Conservation (phyloP, 2,113 vertebrate genomes). For the Syngnathoides biaculeatus region DNA sequence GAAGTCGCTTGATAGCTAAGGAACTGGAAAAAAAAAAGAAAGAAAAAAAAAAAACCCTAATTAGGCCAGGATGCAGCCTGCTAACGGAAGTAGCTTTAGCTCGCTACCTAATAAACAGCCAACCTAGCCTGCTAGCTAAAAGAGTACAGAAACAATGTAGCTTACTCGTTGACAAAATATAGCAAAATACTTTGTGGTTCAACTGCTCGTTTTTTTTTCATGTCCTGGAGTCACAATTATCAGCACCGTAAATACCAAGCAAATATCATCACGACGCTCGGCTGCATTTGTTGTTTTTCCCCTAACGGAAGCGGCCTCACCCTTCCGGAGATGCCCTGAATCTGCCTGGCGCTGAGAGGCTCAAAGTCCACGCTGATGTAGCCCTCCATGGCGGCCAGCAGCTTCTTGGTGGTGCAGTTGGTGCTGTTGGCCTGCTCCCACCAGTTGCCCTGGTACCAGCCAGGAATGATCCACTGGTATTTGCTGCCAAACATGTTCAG, state of each 20-base stretch:
- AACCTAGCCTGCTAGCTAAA: not conserved
- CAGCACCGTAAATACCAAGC: not conserved
- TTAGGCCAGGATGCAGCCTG: not conserved
- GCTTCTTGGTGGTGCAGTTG: slow-evolving; percentile 87
- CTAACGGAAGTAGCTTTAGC: too few species aligned
- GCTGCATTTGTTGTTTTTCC: not conserved
- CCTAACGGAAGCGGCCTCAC: slow-evolving; percentile 71
- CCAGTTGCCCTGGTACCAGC: slow-evolving; percentile 97
- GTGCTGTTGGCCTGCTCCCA: slow-evolving; percentile 94
- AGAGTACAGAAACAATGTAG: not conserved
- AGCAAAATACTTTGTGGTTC: slow-evolving; percentile 1
- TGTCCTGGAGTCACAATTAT: not conserved
- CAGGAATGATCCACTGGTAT: slow-evolving; percentile 99
- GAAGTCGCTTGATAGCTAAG: too few species aligned
- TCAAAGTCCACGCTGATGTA: slow-evolving; percentile 98
- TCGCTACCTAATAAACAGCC: not conserved
- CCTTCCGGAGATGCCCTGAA: slow-evolving; percentile 93
- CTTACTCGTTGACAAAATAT: not conserved
- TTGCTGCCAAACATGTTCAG: slow-evolving; percentile 97
- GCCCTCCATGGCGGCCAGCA: slow-evolving; percentile 94
- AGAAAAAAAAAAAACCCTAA: too few species aligned
- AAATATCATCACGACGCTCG: not conserved
- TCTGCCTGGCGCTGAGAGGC: slow-evolving; percentile 89
- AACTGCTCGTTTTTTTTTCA: not conserved
- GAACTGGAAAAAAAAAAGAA: not conserved